A percentile compares a stretch with the other conserved stretches of the same genome.
Evolutionary conservation across 2,888 invertebrate genomes (phyloP).

Genomic region (Drosophila subquinaria): DNA sequence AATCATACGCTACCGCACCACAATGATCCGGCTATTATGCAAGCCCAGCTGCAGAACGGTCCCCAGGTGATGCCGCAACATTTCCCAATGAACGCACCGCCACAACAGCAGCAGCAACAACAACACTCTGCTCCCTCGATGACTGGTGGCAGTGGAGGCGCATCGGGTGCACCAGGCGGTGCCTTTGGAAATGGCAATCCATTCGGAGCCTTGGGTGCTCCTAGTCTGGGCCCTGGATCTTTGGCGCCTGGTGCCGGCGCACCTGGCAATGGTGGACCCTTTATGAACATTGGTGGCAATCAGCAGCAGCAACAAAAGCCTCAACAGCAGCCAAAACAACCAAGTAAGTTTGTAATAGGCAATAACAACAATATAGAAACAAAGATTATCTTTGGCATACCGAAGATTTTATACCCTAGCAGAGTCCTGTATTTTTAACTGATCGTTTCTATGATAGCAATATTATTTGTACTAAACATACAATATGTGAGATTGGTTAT

Average conservation of each 20-base stretch:
- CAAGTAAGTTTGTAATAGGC: conserved; percentile 87
- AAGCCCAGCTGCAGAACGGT: conserved; percentile 91
- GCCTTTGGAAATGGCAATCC: conserved; percentile 83
- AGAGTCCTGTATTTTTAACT: background rate
- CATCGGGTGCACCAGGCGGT: conserved; percentile 85
- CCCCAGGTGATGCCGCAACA: conserved; percentile 86
- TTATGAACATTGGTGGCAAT: conserved; percentile 80
- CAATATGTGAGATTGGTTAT: no score
- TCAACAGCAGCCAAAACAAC: conserved; percentile 86
- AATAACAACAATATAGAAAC: background rate
- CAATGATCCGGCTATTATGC: conserved; percentile 99
- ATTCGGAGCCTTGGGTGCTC: conserved; percentile 85
- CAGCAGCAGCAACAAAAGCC: conserved; percentile 83
- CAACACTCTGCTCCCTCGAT: conserved; percentile 68
- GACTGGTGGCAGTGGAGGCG: conserved; percentile 76
- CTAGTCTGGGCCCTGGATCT: conserved; percentile 83
- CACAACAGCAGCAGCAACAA: conserved; percentile 65
- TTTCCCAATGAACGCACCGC: conserved; percentile 88
- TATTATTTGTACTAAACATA: no score
- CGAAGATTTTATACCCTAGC: background rate
- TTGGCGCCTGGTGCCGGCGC: conserved; percentile 82
- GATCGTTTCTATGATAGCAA: no score
- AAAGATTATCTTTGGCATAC: background rate
- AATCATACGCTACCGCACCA: conserved; percentile 94
- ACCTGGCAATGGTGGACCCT: conserved; percentile 83